Evolutionary conservation across 2,113 vertebrate genomes (phyloP), one percentile per base, ranked within the genome.

Genomic region (Nannobrachium achirus): DNA sequence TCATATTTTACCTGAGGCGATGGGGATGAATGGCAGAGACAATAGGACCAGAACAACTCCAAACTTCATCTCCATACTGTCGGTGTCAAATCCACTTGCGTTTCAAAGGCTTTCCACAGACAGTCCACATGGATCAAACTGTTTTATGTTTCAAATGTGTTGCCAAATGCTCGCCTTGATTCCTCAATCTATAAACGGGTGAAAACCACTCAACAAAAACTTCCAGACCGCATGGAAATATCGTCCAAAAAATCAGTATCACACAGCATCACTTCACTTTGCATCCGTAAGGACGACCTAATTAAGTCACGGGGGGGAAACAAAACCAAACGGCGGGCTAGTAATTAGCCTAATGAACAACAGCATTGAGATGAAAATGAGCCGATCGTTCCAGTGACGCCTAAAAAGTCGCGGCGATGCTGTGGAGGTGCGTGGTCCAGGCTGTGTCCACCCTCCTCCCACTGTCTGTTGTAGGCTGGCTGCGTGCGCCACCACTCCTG

Each of bases 51-150:
- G 78, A 62, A 85, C 44, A 87, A 80, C 25, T 81, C 79, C 80
- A 77, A 86, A 85, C 80, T 88, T 86, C 84, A 87, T 91, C 85
- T 86, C 85, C 79, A 77, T 81, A 25, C 75, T 66, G 46, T 68
- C 2, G 71, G 66, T 71, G 65, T 66, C 77, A 70, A 46, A 48
- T 53, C 75, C 63, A 25, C 33, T 39, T 50, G 45, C 68, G 69
- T 75, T 56, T 59, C 46, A 66, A 53, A 63, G 69, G 42, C 46
- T 74, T 66, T 48, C 16, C 4, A 58, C 53, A 3, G 40, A 44
- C 42, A 8, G 48, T 76, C 69, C 72, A 38, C 56, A 72, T 55
- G 49, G 10, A 20, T 63, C 69, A 50, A 44, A 59, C 11, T 8
- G 25, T 33, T 33, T 33, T 33, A 61, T 20, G 1, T 33, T 33